Base-by-base conservation (phyloP, 2,888 invertebrate species). In the Nephrotoma flavescens region DNA sequence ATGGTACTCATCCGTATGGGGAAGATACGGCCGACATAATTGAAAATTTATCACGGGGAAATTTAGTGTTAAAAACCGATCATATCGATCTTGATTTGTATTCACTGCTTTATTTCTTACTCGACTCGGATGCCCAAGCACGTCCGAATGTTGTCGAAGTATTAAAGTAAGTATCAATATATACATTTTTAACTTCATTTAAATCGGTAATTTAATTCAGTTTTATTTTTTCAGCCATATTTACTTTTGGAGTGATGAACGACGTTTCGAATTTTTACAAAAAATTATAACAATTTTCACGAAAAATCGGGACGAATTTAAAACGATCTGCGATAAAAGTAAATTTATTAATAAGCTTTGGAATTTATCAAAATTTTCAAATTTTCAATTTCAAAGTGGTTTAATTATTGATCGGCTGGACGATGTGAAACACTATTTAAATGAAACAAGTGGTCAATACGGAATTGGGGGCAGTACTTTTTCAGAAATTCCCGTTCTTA, bases 1-100 rank as follows among this genome's bases (percentile, higher is more conserved):
- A 91, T 6, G 92, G 92, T 0, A 88, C 89, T 4, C 92, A 92
- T 88, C 92, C 92, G 0, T 92, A 90, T 86, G 92, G 92, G 4
- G 88, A 89, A 6, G 89, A 89, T 7, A 89, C 90, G 83, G 88
- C 89, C 4, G 90, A 91, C 11, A 92, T 92, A 31, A 87, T 92
- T 42, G 89, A 89, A 86, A 91, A 91, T 87, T 88, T 91, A 42
- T 89, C 90, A 87, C 89, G 89, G 19, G 89, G 42, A 4, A 84
- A 84, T 42, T 84, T 84, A 42, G 19, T 42, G n/a, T 84, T 84
- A 84, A 84, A 42, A 84, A 4, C 41, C 7, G 84, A 84, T 15
- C 12, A 42, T 5, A 5, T 84, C 6, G 84, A 84, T 42, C 42
- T 90, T 84, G 91, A 91, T 86, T 88, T 91, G 31, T 88, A 89